Conservation (phyloP, 2,888 invertebrate species). For the Drosophila phalerata region DNA sequence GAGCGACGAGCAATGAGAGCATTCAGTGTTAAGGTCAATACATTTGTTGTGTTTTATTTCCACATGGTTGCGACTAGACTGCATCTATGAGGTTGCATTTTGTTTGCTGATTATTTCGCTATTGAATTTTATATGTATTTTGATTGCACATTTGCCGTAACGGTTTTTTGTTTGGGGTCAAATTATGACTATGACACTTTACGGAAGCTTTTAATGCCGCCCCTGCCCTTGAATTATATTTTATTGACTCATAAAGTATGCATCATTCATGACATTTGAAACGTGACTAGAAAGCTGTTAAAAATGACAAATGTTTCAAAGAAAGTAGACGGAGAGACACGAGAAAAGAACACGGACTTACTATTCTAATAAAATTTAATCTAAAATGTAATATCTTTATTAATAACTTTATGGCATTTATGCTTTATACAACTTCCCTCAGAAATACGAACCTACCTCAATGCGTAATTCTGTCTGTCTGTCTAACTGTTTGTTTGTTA, state of each 20-base stretch:
- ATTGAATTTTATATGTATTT: conserved; percentile 54
- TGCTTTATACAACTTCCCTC: background rate
- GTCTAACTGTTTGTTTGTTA: conserved; percentile 9
- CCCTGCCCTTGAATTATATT: conserved; percentile 15
- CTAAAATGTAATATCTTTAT: background rate
- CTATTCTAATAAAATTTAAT: background rate
- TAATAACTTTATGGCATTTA: background rate
- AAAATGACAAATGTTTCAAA: conserved; percentile 6
- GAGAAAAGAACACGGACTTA: background rate
- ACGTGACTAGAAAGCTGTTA: conserved; percentile 24
- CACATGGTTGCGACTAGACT: conserved; percentile 33
- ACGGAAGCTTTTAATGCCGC: conserved; percentile 56
- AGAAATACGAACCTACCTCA: conserved; percentile 68
- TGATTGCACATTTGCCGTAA: conserved; percentile 45
- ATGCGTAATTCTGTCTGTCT: conserved; percentile 49
- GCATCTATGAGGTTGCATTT: conserved; percentile 58
- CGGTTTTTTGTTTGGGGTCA: conserved; percentile 48
- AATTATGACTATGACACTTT: conserved; percentile 48
- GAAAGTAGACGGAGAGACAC: background rate
- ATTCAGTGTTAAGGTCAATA: conserved; percentile 84
- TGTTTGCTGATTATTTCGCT: conserved; percentile 69
- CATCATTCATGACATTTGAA: conserved; percentile 21
- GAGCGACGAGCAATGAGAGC: conserved; percentile 47
- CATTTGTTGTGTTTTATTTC: conserved; percentile 55
- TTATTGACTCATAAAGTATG: conserved; percentile 31